These are phyloP conservation scores for Drosophila bocki DNA, from an alignment of 1,140 invertebrate species.

Conservation along the genomic window DNA sequence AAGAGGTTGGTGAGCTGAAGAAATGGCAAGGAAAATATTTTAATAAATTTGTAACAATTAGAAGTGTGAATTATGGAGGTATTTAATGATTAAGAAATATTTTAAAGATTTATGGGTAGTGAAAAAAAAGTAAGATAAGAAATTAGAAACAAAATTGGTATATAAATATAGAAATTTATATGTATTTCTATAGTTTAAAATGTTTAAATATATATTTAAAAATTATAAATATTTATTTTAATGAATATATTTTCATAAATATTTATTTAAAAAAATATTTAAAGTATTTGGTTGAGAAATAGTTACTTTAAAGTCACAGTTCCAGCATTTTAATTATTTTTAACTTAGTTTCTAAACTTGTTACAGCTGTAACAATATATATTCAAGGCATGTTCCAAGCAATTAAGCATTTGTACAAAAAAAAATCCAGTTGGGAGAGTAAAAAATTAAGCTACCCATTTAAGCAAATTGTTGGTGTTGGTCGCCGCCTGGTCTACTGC, in stretches of 20 bases:
- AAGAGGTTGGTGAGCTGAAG: neutral
- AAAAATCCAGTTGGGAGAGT: conserved; percentile 18
- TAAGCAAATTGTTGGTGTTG: conserved; percentile 72
- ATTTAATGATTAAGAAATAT: neutral
- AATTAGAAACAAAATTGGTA: neutral
- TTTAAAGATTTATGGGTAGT: too few species aligned
- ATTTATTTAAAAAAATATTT: neutral
- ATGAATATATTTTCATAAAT: too few species aligned
- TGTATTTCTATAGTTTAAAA: neutral
- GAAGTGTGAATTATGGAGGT: neutral
- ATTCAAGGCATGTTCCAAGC: conserved; percentile 65
- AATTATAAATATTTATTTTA: neutral
- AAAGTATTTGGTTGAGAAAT: neutral
- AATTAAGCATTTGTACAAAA: conserved; percentile 58
- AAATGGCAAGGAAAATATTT: neutral
- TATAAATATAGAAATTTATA: neutral
- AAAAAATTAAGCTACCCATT: conserved; percentile 53
- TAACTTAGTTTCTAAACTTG: conserved; percentile 23
- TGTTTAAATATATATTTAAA: too few species aligned
- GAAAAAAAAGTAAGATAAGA: neutral
- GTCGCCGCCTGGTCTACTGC: conserved; percentile 62
- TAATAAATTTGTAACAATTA: neutral
- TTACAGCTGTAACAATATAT: conserved; percentile 39
- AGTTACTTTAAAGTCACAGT: neutral
- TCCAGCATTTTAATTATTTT: too few species aligned